Base-by-base conservation (phyloP, 2,113 vertebrate species). In the Triplophysa siluroides region DNA sequence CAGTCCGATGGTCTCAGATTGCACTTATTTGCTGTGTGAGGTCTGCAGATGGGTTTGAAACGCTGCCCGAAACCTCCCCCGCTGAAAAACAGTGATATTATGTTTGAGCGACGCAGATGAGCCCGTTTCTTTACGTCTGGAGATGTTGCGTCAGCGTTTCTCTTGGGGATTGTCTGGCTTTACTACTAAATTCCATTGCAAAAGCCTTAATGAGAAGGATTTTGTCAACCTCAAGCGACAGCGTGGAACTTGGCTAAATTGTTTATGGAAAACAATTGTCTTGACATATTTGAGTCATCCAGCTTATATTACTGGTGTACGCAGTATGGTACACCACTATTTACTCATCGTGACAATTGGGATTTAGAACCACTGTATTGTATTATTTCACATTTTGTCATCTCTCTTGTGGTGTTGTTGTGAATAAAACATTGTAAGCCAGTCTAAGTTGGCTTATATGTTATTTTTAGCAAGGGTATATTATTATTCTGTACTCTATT, bases 21-120 rank as follows among this genome's bases (percentile, higher is more conserved):
- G 76, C 83, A 29, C 83, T 23, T 64, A 63, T 68, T 79, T 78
- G 43, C 76, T 81, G 80, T 84, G 83, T 79, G 83, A 78, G 83
- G 83, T 84, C 83, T 73, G 50, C 41, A 70, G 65, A 75, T 65
- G 65, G 78, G 60, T 67, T 56, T 70, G 71, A 81, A 82, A 67
- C 18, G 18, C 66, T 82, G 70, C 79, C 75, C 26, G 19, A 77
- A 63, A 47, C 73, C 73, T 75, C 73, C 73, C 72, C 21, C 41
- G 3, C 12, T 63, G 23, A 65, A 65, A 23, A 33, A 43, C 24
- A 14, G 26, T 8, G 47, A 77, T 77, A 77, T 77, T 66, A 77
- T 65, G 65, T 14, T 8, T 18, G 62, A 1, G 1, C 47, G 21
- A 19, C 62, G 21, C 75, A 54, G 52, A 33, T 77, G 7, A 77